Base-by-base conservation (phyloP, 2,113 vertebrate species). In the Ploceus nigricollis region DNA sequence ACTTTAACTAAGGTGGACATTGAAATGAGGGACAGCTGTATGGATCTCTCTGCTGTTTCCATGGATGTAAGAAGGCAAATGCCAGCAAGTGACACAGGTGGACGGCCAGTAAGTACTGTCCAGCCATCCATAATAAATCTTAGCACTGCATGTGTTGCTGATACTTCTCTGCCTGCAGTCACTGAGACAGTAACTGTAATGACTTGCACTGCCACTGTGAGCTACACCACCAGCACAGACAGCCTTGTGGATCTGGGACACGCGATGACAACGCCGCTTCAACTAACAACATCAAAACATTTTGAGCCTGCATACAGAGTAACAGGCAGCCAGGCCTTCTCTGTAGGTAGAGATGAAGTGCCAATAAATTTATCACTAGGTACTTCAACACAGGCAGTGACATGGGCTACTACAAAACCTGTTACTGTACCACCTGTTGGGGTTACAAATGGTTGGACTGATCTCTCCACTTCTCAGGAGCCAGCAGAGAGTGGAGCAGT, bases 71-170 rank as follows among this genome's bases (percentile, higher is more conserved):
- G 97, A 97, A 98, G 98, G 65, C 98, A 98, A 75, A 97, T 97
- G 54, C 90, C 98, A 82, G 57, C 96, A 84, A 98, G 90, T 93
- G 98, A 99, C 45, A 73, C 89, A 30, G 97, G 94, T 93, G 98
- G 97, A 19, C 98, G 98, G 72, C 99, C 98, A 94, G 98, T 98
- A 31, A 99, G 99, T 91, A 98, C 99, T 72, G 97, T 99, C 42
- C 99, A 99, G 79, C 98, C 99, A 76, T 98, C 98, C 94, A 98
- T 99, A 91, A 98, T 99, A 87, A 99, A 99, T 94, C 99, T 99
- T 63, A 99, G 98, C 94, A 95, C 98, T 85, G 97, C 97, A 24
- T 96, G 98, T 83, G 96, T 98, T 53, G 97, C 97, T 6, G 92
- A 98, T 44, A 96, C 98, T 69, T 98, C 98, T 65, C 50, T 98